Evolutionary conservation across 1,140 invertebrate genomes (phyloP).

Genomic region (Hylaeus volcanicus): DNA sequence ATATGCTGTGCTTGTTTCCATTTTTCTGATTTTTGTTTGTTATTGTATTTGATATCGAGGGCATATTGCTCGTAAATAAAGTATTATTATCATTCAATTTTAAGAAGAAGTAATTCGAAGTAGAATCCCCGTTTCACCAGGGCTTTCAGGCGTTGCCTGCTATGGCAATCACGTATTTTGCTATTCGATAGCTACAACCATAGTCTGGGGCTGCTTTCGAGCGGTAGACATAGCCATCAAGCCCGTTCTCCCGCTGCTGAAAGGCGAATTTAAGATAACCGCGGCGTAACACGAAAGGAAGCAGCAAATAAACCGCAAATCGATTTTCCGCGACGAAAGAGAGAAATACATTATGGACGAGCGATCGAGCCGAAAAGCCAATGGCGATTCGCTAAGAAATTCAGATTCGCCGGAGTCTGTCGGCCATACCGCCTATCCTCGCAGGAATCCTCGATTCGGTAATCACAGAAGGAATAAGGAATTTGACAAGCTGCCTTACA

Average conservation of each 20-base stretch:
- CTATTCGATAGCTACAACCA: too few species aligned
- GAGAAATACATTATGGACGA: conserved; percentile 9
- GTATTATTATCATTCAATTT: too few species aligned
- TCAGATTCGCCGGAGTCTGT: neutral
- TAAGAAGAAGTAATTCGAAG: too few species aligned
- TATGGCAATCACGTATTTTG: too few species aligned
- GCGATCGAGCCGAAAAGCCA: conserved; percentile 1
- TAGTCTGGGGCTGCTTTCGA: neutral
- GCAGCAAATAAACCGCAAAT: conserved; percentile 8
- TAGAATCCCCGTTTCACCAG: too few species aligned
- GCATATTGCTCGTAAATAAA: too few species aligned
- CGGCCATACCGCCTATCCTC: neutral
- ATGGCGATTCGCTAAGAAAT: neutral
- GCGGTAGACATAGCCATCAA: neutral
- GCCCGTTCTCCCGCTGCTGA: neutral
- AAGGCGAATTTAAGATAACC: conserved; percentile 28
- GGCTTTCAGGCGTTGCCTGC: too few species aligned
- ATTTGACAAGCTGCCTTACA: neutral
- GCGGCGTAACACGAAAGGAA: conserved; percentile 1
- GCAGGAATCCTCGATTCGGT: neutral
- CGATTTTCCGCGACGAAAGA: conserved; percentile 15
- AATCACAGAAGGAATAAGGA: neutral
- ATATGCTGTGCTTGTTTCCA: too few species aligned
- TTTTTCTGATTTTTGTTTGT: too few species aligned
- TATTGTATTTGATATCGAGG: too few species aligned